phyloP scores from a whole-genome alignment of 2,888 invertebrate genomes.

The Willowsia nigromaculata region DNA sequence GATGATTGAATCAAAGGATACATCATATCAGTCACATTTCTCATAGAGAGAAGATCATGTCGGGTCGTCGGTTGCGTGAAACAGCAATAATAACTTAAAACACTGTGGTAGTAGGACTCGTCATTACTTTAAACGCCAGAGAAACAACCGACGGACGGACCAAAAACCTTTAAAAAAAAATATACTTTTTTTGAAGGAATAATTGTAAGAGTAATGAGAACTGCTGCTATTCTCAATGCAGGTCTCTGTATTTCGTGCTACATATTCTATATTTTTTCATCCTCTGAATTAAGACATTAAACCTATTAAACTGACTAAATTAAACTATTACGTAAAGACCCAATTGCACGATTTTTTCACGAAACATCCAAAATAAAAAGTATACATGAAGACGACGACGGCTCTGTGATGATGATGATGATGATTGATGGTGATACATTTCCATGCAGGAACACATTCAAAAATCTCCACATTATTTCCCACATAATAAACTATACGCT shows the following conservation, averaged over 20 bases:
- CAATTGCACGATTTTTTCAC: slow-evolving; percentile 34
- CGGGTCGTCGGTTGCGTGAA: slow-evolving; percentile 25
- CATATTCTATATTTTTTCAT: slow-evolving; percentile 33
- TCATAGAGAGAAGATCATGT: background rate
- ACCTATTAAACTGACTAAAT: slow-evolving; percentile 60
- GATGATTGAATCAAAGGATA: slow-evolving; percentile 65
- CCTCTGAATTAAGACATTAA: slow-evolving; percentile 62
- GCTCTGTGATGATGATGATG: background rate
- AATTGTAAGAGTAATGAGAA: background rate
- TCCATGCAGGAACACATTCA: background rate
- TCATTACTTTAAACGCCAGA: background rate
- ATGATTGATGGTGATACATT: slow-evolving; percentile 1
- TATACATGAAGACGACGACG: background rate
- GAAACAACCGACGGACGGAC: slow-evolving; percentile 12
- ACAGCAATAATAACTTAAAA: background rate
- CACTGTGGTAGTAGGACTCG: slow-evolving; percentile 15
- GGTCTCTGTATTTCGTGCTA: slow-evolving; percentile 10
- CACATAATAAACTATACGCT: too few species aligned
- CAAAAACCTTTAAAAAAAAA: slow-evolving; percentile 11
- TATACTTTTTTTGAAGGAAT: background rate
- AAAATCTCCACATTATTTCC: background rate
- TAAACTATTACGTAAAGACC: slow-evolving; percentile 26
- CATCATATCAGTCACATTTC: slow-evolving; percentile 57
- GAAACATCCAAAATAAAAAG: background rate
- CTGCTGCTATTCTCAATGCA: background rate